Evolutionary conservation across 2,113 vertebrate species (phyloP), one percentile per base, ranked within the genome.

Genomic region (Anoura caudifer): DNA sequence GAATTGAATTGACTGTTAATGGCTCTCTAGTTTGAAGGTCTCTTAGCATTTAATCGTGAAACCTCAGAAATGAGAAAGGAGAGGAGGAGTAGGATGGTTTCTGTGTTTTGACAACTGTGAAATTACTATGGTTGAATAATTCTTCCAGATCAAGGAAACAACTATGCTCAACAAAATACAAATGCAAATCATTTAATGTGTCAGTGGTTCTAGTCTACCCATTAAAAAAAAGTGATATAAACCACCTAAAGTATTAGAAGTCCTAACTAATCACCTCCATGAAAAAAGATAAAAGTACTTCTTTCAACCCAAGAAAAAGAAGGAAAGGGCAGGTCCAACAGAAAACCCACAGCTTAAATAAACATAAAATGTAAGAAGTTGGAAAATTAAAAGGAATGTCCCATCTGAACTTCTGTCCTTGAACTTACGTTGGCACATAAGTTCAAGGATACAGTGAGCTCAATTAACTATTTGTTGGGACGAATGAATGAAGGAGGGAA

Each of bases 341-440:
- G 77, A 63, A 82, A 81, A 73, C 4, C 16, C 22, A 73, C 7
- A 41, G 83, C 76, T 82, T 77, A 86, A 91, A 73, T 26, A 93
- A 93, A 91, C 38, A 52, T 72, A 50, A 93, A 89, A 47, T 89
- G 75, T 83, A 73, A 96, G 76, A 89, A 61, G 38, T 33, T 95
- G 36, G n/a, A 92, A 94, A 96, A 54, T 45, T 33, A 20, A 93
- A 95, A 94, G 80, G 33, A 69, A 56, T 86, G 59, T 50, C 38
- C 36, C 50, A 88, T 69, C 73, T 89, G 95, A 94, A 83, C 77
- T 94, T 95, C 91, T 43, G 47, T 94, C 73, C 83, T 95, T 88
- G 72, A 91, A 82, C 88, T 94, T 93, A 20, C 33, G 43, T 77
- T 93, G 87, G 83, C 36, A 59, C 65, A n/a, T n/a, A n/a, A n/a